Conservation (phyloP, 2,888 invertebrate genomes). For the Chrysolina oricalcia region DNA sequence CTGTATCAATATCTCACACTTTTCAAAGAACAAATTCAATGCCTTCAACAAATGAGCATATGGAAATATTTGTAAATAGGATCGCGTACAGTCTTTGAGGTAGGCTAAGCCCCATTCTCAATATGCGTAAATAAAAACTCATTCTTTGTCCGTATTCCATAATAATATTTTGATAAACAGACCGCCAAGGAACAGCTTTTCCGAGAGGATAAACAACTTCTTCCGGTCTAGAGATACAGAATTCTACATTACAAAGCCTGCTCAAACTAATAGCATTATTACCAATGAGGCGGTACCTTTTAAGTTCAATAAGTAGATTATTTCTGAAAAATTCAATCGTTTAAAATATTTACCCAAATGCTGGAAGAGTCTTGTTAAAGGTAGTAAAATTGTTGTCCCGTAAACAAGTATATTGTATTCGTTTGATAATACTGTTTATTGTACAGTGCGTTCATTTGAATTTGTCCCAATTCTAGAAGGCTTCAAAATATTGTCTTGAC, state of each 20-base stretch:
- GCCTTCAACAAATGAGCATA: conserved; percentile 39
- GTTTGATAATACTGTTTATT: not conserved
- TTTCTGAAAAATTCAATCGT: conserved; percentile 41
- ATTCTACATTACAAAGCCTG: conserved; percentile 48
- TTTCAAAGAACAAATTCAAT: not conserved
- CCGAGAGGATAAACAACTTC: conserved; percentile 56
- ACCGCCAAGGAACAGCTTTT: conserved; percentile 52
- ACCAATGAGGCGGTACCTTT: conserved; percentile 46
- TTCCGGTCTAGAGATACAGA: conserved; percentile 54
- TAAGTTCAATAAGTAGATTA: conserved; percentile 50
- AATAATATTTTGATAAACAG: conserved; percentile 60
- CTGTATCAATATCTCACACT: conserved; percentile 3
- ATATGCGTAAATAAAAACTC: conserved; percentile 52
- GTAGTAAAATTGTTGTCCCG: conserved; percentile 12
- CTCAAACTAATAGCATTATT: conserved; percentile 51
- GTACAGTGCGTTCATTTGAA: too few species aligned
- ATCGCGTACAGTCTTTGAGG: conserved; percentile 32
- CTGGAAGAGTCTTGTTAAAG: conserved; percentile 2
- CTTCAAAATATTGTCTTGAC: too few species aligned
- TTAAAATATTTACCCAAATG: conserved; percentile 37
- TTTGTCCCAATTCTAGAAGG: too few species aligned
- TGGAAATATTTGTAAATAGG: conserved; percentile 40
- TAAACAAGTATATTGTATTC: conserved; percentile 10
- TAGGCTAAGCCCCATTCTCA: conserved; percentile 40
- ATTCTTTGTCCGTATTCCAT: conserved; percentile 53